phyloP scores from a whole-genome alignment of 2,113 vertebrate species.

The Protomyctophum bolini region DNA sequence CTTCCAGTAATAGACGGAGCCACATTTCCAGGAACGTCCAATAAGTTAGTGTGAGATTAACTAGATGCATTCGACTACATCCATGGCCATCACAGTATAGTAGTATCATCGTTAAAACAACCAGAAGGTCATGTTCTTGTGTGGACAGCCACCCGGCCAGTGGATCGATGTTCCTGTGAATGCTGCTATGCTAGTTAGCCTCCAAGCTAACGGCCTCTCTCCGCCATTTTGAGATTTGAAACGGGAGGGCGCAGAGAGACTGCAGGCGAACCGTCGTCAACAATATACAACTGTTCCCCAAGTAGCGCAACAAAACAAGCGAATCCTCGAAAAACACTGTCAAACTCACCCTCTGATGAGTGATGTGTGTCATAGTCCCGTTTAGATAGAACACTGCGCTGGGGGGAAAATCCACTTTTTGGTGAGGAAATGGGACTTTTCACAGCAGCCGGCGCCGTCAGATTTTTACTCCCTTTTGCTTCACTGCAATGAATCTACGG shows the following conservation, averaged over 20 bases:
- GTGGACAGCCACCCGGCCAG: not conserved
- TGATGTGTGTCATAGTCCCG: slow-evolving; percentile 33
- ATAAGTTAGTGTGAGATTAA: slow-evolving; percentile 31
- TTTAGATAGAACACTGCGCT: not conserved
- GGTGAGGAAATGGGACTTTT: slow-evolving; percentile 55
- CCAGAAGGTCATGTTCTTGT: too few relatives aligned
- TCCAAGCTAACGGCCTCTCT: slow-evolving; percentile 67
- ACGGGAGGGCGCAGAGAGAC: slow-evolving; percentile 67
- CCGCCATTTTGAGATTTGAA: slow-evolving; percentile 81
- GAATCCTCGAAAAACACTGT: not conserved
- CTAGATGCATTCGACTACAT: not conserved
- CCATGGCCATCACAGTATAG: fast-evolving
- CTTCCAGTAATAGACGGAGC: slow-evolving; percentile 66
- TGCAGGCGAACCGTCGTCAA: slow-evolving; percentile 72
- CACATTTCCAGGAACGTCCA: slow-evolving; percentile 10
- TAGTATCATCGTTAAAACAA: not conserved
- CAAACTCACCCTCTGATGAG: slow-evolving; percentile 58
- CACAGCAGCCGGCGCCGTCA: slow-evolving; percentile 66
- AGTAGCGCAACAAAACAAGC: slow-evolving; percentile 44
- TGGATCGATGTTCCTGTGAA: not conserved
- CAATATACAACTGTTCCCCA: slow-evolving; percentile 56
- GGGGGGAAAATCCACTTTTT: not conserved
- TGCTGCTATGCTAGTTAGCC: slow-evolving; percentile 35
- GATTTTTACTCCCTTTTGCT: slow-evolving; percentile 73
- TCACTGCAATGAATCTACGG: slow-evolving; percentile 64